phyloP scores from a whole-genome alignment of 2,797 vertebrate species.

The Anguilla pacifica region DNA sequence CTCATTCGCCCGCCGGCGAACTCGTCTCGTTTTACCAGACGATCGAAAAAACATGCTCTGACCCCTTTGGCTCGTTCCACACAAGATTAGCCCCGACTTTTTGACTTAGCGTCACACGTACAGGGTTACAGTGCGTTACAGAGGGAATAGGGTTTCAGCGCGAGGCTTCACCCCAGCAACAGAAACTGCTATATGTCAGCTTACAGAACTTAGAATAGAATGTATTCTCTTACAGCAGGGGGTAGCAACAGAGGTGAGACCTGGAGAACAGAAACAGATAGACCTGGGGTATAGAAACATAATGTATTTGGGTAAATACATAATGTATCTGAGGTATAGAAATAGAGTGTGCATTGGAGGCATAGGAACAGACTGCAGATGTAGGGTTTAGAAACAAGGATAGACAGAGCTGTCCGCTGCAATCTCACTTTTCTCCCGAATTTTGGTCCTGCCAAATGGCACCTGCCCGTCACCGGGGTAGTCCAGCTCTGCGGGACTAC shows the following conservation, averaged over 20 bases:
- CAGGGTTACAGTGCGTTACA: neutral
- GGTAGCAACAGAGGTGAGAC: neutral
- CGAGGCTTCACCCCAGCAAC: neutral
- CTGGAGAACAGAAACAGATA: neutral
- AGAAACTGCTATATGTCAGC: neutral
- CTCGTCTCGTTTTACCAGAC: neutral
- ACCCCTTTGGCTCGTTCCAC: neutral
- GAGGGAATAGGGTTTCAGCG: neutral
- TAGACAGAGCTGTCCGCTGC: too few relatives aligned
- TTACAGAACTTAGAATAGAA: neutral
- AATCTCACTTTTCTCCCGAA: constrained; percentile 85
- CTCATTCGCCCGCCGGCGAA: neutral
- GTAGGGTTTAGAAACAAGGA: neutral
- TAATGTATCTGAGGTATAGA: neutral
- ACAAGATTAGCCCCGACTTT: neutral
- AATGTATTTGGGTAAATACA: neutral
- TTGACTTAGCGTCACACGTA: neutral
- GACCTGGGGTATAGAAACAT: neutral
- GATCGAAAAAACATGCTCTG: neutral
- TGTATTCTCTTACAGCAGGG: neutral
- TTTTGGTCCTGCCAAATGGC: constrained; percentile 62
- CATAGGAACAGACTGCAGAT: neutral
- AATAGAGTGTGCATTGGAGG: neutral
- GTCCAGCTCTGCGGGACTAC: constrained; percentile 83
- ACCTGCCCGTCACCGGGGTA: constrained; percentile 71